A percentile compares a stretch with the other conserved stretches of the same genome.
These are phyloP conservation scores for Amblyraja radiata DNA, from an alignment of 2,797 vertebrate species.

Conservation along the genomic window DNA sequence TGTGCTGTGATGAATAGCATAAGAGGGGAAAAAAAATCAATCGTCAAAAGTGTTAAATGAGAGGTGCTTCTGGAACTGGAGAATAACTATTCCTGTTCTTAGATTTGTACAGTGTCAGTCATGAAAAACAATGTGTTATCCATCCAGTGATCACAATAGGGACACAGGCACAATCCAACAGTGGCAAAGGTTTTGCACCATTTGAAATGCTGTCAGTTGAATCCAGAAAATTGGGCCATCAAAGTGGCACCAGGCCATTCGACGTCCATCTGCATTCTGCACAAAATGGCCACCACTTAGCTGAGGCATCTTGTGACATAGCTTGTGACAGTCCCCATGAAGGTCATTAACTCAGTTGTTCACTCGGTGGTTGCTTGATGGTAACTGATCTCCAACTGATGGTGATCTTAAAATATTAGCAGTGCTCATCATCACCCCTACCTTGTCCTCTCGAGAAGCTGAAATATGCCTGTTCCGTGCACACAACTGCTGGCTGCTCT, in stretches of 20 bases:
- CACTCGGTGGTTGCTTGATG: no score
- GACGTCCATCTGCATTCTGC: not conserved
- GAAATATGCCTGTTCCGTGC: not conserved
- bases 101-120: no score
- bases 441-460: not conserved
- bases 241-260: not conserved
- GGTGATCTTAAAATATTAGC: not conserved
- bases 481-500: not conserved
- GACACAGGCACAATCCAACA: not conserved
- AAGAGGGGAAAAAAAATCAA: not conserved
- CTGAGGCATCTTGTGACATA: not conserved
- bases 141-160: not conserved
- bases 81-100: not conserved
- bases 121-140: not conserved
- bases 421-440: not conserved
- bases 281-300: not conserved
- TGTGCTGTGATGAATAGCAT: not conserved
- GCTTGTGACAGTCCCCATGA: not conserved
- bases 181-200: not conserved
- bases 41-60: not conserved
- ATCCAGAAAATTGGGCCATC: not conserved
- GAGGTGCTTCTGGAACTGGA: not conserved
- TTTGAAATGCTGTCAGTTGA: not conserved
- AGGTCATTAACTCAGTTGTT: not conserved
- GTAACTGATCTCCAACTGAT: no score